A percentile compares a stretch with the other conserved stretches of the same genome.
These are phyloP conservation scores for Cotesia chilonis DNA, from an alignment of 1,140 invertebrate genomes.

Conservation along the genomic window DNA sequence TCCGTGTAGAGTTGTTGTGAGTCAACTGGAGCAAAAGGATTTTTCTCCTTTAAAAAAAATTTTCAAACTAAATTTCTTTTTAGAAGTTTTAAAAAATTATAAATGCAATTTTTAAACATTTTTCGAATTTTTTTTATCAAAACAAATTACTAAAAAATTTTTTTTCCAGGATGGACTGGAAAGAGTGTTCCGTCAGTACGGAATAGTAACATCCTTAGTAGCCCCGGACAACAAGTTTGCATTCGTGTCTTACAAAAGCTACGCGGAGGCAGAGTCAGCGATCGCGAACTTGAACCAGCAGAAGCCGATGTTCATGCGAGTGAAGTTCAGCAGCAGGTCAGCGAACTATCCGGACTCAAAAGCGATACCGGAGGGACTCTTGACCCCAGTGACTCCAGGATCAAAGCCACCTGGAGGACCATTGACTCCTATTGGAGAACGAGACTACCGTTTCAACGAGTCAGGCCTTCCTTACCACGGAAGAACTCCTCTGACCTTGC, in stretches of 20 bases:
- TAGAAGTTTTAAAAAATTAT: not conserved
- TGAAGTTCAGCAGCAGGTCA: constrained; percentile 45
- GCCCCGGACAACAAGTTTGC: constrained; percentile 45
- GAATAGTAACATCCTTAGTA: constrained; percentile 44
- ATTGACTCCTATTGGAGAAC: too few relatives aligned
- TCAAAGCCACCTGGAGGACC: not conserved
- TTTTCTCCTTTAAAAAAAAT: too few relatives aligned
- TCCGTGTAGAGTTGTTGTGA: too few relatives aligned
- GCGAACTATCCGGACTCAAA: too few relatives aligned
- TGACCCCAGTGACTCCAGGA: not conserved
- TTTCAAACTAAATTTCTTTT: too few relatives aligned
- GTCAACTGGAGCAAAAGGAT: too few relatives aligned
- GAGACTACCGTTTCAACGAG: too few relatives aligned
- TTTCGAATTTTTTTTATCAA: not conserved
- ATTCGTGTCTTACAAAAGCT: constrained; percentile 48
- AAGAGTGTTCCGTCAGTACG: constrained; percentile 52
- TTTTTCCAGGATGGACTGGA: constrained; percentile 45
- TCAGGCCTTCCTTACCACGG: not conserved
- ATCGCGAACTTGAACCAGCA: constrained; percentile 46
- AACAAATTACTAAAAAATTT: too few relatives aligned
- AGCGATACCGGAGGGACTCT: too few relatives aligned
- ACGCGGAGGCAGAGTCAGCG: constrained; percentile 50
- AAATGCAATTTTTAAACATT: constrained; percentile 15
- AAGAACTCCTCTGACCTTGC: not conserved
- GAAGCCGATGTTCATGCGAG: constrained; percentile 46